Evolutionary conservation across 2,888 invertebrate genomes (phyloP).

Genomic region (Hartigia nigra): DNA sequence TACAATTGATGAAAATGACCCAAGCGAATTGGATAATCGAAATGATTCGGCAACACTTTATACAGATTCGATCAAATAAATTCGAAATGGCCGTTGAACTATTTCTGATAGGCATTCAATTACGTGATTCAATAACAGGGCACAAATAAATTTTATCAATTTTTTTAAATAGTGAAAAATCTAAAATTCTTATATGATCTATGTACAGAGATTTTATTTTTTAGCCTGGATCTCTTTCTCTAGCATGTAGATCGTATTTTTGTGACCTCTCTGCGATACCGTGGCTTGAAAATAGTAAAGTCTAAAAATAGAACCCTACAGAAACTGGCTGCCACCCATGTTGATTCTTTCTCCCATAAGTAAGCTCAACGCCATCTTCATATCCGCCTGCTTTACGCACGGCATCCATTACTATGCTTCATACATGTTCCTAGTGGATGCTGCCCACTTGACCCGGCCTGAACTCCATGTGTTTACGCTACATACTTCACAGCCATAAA

Average conservation of each 20-base stretch:
- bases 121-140: neutral
- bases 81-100: neutral
- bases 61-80: neutral
- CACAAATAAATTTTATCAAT: too few species aligned
- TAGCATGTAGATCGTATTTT: neutral
- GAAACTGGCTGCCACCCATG: neutral
- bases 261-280: neutral
- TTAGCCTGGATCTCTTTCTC: neutral
- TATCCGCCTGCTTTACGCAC: neutral
- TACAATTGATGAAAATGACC: neutral
- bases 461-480: neutral
- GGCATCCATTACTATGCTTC: neutral
- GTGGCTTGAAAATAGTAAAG: neutral
- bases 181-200: neutral
- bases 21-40: too few species aligned
- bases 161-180: neutral
- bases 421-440: neutral
- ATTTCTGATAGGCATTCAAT: neutral
- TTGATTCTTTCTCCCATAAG: neutral
- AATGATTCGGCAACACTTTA: neutral
- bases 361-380: neutral
- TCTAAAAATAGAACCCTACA: neutral
- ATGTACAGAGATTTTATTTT: neutral
- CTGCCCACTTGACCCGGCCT: neutral
- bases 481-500: neutral